Conservation (phyloP, 37 sponge, comb jelly and placozoan genomes). For the Halichondria panicea region DNA sequence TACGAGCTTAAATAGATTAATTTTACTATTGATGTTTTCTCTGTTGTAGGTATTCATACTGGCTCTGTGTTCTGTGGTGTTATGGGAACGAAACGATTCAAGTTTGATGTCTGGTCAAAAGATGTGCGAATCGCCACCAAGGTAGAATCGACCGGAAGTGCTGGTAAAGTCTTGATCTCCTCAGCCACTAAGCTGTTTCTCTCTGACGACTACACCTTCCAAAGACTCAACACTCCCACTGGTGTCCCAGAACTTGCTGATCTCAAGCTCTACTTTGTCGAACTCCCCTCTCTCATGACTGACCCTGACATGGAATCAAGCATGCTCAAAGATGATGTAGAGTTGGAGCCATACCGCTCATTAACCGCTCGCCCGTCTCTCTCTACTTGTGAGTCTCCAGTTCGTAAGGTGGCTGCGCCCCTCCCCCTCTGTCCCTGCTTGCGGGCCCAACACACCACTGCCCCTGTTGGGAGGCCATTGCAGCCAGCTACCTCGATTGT, state of each 20-base stretch:
- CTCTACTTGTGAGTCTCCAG: not conserved
- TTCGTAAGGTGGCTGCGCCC: not conserved
- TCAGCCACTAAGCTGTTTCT: slow-evolving; percentile 32
- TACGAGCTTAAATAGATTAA: too few relatives aligned
- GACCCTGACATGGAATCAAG: not conserved
- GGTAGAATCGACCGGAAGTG: slow-evolving; percentile 74
- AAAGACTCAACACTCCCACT: not conserved
- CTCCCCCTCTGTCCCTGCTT: not conserved
- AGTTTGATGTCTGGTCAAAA: slow-evolving; percentile 96
- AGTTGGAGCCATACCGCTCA: not conserved
- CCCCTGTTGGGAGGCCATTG: not conserved
- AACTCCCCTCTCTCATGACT: not conserved
- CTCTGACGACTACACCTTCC: slow-evolving; percentile 6
- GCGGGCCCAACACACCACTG: not conserved
- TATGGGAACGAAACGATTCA: slow-evolving; percentile 84
- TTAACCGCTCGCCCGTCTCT: too few relatives aligned
- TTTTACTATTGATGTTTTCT: too few relatives aligned
- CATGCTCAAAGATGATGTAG: not conserved
- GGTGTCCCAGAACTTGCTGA: slow-evolving; percentile 7
- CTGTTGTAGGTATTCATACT: slow-evolving; percentile 92
- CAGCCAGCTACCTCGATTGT: slow-evolving; percentile 48
- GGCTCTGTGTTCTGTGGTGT: slow-evolving; percentile 94
- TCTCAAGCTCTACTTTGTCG: slow-evolving; percentile 30
- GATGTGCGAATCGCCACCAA: slow-evolving; percentile 86
- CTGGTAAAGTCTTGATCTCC: slow-evolving; percentile 72